Evolutionary conservation across 2,797 vertebrate species (phyloP).

Genomic region (Pagetopsis macropterus): DNA sequence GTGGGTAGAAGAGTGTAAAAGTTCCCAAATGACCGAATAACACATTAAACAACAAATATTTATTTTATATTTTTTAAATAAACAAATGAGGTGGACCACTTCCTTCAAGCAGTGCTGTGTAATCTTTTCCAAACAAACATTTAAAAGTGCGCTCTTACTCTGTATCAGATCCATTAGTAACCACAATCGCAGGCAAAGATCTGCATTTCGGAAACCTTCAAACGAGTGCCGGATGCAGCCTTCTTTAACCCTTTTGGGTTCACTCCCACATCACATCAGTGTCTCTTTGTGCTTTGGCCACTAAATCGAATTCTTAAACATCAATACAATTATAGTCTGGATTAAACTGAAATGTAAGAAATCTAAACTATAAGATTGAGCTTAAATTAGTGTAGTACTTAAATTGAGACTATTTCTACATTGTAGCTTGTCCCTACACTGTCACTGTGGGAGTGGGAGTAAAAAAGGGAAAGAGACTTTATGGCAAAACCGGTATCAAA

Average conservation of each 20-base stretch:
- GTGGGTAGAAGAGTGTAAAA: conserved; percentile 12
- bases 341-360: background rate
- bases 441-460: background rate
- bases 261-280: background rate
- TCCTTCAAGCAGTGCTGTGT: background rate
- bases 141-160: background rate
- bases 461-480: conserved; percentile 11
- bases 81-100: background rate
- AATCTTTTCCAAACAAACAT: background rate
- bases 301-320: background rate
- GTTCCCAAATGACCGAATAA: background rate
- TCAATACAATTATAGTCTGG: background rate
- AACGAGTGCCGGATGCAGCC: background rate
- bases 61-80: background rate
- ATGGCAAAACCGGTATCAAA: conserved; percentile 5
- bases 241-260: conserved; percentile 9
- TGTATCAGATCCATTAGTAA: conserved; percentile 26
- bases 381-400: background rate
- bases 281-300: background rate
- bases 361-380: background rate
- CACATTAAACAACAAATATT: background rate
- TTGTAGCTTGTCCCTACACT: background rate
- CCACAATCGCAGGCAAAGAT: conserved; percentile 2
- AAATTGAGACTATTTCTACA: conserved; percentile 11
- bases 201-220: conserved; percentile 3